Evolutionary conservation across 2,797 vertebrate species (phyloP).

Genomic region (Ibycter americanus): DNA sequence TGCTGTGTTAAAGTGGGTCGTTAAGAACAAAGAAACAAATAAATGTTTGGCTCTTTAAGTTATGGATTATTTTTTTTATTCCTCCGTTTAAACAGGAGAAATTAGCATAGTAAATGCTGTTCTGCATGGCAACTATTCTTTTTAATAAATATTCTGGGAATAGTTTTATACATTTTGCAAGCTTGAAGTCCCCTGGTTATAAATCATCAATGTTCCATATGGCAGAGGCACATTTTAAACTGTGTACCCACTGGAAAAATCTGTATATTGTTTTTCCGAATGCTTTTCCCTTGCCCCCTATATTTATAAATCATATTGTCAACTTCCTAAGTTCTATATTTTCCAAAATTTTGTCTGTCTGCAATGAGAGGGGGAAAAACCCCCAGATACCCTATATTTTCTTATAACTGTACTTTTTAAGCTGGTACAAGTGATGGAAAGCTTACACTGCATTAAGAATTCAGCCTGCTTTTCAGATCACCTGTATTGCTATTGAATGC

Average conservation of each 20-base stretch:
- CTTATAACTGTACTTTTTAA: not conserved
- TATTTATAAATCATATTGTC: slow-evolving; percentile 64
- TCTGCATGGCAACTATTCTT: not conserved
- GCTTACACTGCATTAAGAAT: not conserved
- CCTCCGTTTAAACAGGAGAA: not conserved
- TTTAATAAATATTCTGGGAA: slow-evolving; percentile 48
- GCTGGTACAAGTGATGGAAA: not conserved
- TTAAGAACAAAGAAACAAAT: slow-evolving; percentile 15
- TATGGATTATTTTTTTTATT: not conserved
- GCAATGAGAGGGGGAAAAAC: not conserved
- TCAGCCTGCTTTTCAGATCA: not conserved
- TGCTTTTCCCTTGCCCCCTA: slow-evolving; percentile 31
- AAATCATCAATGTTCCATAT: slow-evolving; percentile 51
- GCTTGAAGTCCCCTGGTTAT: slow-evolving; percentile 16
- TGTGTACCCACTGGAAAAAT: slow-evolving; percentile 29
- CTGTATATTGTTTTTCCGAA: slow-evolving; percentile 52
- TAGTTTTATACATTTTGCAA: slow-evolving; percentile 31
- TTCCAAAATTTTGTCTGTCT: slow-evolving; percentile 16
- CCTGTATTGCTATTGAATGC: not conserved
- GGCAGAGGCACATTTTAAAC: slow-evolving; percentile 10
- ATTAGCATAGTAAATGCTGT: not conserved
- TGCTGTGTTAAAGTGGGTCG: not conserved
- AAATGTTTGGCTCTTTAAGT: not conserved
- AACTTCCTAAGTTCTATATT: slow-evolving; percentile 37
- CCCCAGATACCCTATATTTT: not conserved